A percentile compares a stretch with the other conserved stretches of the same genome.
phyloP scores from a whole-genome alignment of 2,113 vertebrate genomes.

The Ammospiza nelsoni region DNA sequence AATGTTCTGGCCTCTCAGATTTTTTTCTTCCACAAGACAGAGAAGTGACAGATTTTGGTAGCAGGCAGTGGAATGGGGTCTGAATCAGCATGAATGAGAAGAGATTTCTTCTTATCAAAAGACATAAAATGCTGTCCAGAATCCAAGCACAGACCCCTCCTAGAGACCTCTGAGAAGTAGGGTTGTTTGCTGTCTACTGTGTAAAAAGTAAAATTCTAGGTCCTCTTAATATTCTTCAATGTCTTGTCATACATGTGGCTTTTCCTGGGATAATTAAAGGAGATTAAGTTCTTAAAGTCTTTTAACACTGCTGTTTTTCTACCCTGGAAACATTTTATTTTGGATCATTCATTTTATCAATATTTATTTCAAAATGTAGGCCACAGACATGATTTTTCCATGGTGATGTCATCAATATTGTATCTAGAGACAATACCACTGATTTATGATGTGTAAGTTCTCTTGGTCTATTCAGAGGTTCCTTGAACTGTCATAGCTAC shows the following conservation, averaged over 20 bases:
- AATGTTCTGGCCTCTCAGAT: neutral
- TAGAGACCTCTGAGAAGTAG: neutral
- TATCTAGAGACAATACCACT: neutral
- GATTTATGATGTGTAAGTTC: neutral
- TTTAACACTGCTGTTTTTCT: neutral
- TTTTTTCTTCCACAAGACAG: neutral
- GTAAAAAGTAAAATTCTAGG: neutral
- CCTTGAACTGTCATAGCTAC: neutral
- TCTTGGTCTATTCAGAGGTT: neutral
- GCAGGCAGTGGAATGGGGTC: neutral
- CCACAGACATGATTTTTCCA: neutral
- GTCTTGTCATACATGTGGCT: neutral
- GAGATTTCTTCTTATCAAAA: neutral
- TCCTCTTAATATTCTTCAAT: neutral
- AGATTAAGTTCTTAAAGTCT: neutral
- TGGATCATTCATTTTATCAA: neutral
- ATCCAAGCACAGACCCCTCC: neutral
- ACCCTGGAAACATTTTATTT: neutral
- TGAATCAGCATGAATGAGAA: neutral
- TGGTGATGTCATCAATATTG: neutral
- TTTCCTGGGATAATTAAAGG: neutral
- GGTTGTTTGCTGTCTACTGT: neutral
- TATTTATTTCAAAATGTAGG: neutral
- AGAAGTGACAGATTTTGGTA: neutral
- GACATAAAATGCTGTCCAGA: neutral